These are phyloP conservation scores for Dynastes tityus DNA, from an alignment of 2,888 invertebrate species.

Conservation along the genomic window DNA sequence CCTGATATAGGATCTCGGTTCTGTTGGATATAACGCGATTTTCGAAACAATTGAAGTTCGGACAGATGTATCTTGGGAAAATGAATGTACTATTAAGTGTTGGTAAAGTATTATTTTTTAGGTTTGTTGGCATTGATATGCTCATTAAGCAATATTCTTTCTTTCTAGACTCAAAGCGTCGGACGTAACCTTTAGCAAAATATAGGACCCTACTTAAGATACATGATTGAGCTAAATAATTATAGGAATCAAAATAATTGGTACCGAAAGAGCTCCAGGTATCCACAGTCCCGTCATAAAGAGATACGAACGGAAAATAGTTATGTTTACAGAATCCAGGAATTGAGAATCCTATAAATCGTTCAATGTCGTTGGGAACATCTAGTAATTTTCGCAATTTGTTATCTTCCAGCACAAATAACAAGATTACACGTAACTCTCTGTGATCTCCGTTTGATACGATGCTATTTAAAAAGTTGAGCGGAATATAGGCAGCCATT, in stretches of 20 bases:
- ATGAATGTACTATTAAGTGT: neutral
- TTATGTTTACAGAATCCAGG: conserved; percentile 12
- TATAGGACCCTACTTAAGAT: neutral
- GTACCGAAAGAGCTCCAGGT: neutral
- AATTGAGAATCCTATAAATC: neutral
- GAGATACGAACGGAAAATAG: neutral
- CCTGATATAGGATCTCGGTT: neutral
- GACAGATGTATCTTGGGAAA: conserved; percentile 3
- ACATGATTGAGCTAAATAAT: neutral
- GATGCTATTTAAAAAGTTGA: neutral
- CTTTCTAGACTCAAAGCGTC: neutral
- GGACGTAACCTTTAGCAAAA: neutral
- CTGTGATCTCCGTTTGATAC: too few relatives aligned
- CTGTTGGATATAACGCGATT: neutral
- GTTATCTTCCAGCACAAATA: neutral
- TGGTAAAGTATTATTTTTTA: neutral
- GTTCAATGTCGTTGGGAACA: neutral
- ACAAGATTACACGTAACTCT: neutral
- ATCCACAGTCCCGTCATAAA: neutral
- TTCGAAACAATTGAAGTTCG: conserved; percentile 16
- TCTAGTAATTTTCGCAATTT: neutral
- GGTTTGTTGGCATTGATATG: neutral
- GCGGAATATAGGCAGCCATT: conserved; percentile 1
- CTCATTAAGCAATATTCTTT: neutral
- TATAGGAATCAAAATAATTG: neutral